Percentiles rank a stretch among this genome's conserved stretches.
phyloP scores from a whole-genome alignment of 2,888 invertebrate species.

The Perizoma flavofasciatum region DNA sequence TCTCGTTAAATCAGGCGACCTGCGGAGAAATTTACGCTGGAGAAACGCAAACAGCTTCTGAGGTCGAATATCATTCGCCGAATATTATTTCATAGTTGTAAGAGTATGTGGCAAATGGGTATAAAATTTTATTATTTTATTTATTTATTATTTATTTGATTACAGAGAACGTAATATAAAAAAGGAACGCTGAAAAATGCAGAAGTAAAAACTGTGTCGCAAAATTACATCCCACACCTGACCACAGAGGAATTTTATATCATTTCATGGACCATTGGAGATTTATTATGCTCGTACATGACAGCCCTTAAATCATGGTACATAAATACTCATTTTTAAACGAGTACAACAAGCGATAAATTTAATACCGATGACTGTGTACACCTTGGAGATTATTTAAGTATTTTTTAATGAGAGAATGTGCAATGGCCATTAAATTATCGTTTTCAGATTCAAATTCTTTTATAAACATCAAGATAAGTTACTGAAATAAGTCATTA shows the following conservation, averaged over 20 bases:
- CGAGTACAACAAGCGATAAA: constrained; percentile 13
- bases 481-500: too few species aligned
- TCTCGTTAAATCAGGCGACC: constrained; percentile 71
- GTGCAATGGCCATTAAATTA: constrained; percentile 11
- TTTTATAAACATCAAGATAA: neutral
- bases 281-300: constrained; percentile 12
- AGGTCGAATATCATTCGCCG: constrained; percentile 54
- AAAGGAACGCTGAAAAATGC: too few species aligned
- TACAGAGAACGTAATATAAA: too few species aligned
- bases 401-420: constrained; percentile 17
- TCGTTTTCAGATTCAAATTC: constrained; percentile 5
- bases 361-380: constrained; percentile 8
- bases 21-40: constrained; percentile 61
- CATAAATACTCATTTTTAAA: constrained; percentile 22
- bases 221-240: constrained; percentile 32
- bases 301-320: constrained; percentile 12
- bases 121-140: too few species aligned
- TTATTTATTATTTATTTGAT: too few species aligned
- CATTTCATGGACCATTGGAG: constrained; percentile 26
- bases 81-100: constrained; percentile 48
- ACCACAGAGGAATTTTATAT: constrained; percentile 42
- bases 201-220: too few species aligned
- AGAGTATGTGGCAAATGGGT: constrained; percentile 42
- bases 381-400: constrained; percentile 17
- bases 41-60: constrained; percentile 61